phyloP scores from a whole-genome alignment of 2,797 vertebrate species.

The Tokudaia tokunoshimensis region DNA sequence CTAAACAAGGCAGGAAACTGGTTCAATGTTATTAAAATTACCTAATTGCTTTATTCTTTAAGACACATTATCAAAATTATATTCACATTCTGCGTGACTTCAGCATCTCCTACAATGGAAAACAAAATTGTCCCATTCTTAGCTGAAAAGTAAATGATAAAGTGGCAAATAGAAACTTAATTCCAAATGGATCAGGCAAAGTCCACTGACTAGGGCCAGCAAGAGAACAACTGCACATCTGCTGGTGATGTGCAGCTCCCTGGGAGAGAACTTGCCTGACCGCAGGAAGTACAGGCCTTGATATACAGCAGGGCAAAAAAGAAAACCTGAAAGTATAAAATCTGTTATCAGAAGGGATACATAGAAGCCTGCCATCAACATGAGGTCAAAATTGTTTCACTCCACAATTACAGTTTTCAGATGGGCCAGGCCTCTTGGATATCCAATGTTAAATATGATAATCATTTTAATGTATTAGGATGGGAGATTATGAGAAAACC shows the following conservation, averaged over 20 bases:
- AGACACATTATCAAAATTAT: background rate
- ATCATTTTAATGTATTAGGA: background rate
- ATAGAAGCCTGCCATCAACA: background rate
- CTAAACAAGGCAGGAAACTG: constrained; percentile 57
- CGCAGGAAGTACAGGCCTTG: background rate
- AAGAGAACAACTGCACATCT: background rate
- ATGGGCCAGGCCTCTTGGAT: background rate
- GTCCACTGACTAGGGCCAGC: background rate
- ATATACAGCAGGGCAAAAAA: no score
- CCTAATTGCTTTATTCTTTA: constrained; percentile 39
- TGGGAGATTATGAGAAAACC: background rate
- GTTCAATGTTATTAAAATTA: background rate
- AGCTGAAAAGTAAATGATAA: constrained; percentile 1
- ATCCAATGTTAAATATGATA: background rate
- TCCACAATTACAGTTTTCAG: background rate
- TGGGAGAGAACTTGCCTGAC: background rate
- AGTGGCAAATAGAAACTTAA: background rate
- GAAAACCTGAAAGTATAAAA: background rate
- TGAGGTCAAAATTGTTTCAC: constrained; percentile 2
- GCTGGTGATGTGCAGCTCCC: background rate
- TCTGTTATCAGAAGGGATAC: background rate
- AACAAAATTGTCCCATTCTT: background rate
- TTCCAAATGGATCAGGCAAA: background rate
- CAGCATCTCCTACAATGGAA: background rate
- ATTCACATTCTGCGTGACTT: background rate